Evolutionary conservation across 2,113 vertebrate genomes (phyloP).

Genomic region (Plectropomus leopardus): DNA sequence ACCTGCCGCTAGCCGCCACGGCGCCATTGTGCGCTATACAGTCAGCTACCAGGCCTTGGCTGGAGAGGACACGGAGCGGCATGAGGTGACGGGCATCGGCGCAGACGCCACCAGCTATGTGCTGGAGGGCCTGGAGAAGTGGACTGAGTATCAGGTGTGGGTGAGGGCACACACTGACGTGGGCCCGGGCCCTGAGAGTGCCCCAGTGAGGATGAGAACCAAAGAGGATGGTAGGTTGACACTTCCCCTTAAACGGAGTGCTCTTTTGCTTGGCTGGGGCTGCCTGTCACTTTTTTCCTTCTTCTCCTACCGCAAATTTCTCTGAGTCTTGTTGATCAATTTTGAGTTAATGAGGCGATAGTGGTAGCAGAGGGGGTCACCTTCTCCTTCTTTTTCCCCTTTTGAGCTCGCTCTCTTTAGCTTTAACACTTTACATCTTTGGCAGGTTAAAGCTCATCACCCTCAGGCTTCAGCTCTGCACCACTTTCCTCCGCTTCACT

Average conservation of each 20-base stretch:
- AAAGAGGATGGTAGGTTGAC: conserved; percentile 95
- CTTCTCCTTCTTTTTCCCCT: conserved; percentile 33
- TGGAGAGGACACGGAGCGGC: conserved; percentile 93
- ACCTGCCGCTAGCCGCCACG: conserved; percentile 94
- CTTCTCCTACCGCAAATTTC: conserved; percentile 16
- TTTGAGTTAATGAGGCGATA: conserved; percentile 47
- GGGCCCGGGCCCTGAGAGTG: conserved; percentile 96
- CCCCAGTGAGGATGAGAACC: conserved; percentile 92
- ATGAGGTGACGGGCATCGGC: conserved; percentile 91
- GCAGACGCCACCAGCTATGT: conserved; percentile 92
- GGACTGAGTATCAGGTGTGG: conserved; percentile 99
- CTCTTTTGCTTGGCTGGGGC: conserved; percentile 25
- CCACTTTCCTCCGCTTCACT: conserved; percentile 45
- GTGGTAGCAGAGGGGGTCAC: conserved; percentile 20
- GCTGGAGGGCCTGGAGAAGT: conserved; percentile 97
- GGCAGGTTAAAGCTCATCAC: conserved; percentile 55
- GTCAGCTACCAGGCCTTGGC: conserved; percentile 92
- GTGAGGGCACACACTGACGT: conserved; percentile 98
- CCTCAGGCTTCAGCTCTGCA: conserved; percentile 27
- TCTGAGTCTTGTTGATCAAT: conserved; percentile 51
- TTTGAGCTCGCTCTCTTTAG: conserved; percentile 35
- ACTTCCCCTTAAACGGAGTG: conserved; percentile 30
- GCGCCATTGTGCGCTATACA: conserved; percentile 96
- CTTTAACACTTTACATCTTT: conserved; percentile 35
- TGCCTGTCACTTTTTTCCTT: conserved; percentile 31